Evolutionary conservation across 1,140 invertebrate genomes (phyloP).

Genomic region (Periplaneta americana): DNA sequence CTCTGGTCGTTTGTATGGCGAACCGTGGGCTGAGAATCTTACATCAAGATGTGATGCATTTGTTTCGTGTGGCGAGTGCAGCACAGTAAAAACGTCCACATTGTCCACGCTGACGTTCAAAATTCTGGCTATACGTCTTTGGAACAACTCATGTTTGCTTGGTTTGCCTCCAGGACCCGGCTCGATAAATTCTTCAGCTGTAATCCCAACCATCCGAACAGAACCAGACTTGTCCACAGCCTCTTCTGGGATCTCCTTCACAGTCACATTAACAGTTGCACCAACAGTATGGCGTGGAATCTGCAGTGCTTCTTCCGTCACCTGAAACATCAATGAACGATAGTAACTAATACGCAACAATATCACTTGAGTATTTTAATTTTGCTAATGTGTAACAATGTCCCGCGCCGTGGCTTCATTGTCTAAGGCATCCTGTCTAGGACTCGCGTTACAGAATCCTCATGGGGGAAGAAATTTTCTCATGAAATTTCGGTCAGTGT

Average conservation of each 20-base stretch:
- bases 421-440: no score
- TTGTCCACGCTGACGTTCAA: slow-evolving; percentile 73
- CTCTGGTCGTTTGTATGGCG: slow-evolving; percentile 82
- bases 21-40: slow-evolving; percentile 85
- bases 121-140: slow-evolving; percentile 59
- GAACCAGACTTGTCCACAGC: slow-evolving; percentile 87
- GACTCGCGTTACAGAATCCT: no score
- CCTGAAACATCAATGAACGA: no score
- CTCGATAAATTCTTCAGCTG: slow-evolving; percentile 77
- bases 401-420: no score
- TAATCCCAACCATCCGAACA: slow-evolving; percentile 73
- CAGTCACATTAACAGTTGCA: slow-evolving; percentile 75
- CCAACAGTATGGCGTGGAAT: slow-evolving; percentile 55
- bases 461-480: no score
- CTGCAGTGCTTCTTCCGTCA: slow-evolving; percentile 48
- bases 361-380: no score
- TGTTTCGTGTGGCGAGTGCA: slow-evolving; percentile 56
- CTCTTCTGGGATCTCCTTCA: slow-evolving; percentile 81
- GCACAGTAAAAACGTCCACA: slow-evolving; percentile 88
- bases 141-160: slow-evolving; percentile 69
- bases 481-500: no score
- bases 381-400: no score
- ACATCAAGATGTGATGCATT: slow-evolving; percentile 66
- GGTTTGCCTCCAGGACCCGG: slow-evolving; percentile 34
- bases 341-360: no score